phyloP scores from a whole-genome alignment of 2,888 invertebrate species.

The Thysanoteuthis rhombus region DNA sequence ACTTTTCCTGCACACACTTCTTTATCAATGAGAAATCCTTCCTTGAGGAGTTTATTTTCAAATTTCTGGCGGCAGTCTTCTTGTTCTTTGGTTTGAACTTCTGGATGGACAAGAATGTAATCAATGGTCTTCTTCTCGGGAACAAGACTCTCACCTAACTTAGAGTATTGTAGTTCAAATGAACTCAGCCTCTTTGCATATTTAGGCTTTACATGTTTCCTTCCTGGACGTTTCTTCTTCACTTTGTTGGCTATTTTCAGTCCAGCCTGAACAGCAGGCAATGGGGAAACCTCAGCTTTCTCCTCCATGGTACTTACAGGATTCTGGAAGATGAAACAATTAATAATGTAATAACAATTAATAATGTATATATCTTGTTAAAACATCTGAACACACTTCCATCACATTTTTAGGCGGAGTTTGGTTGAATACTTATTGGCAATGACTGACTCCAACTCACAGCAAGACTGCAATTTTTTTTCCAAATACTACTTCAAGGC shows the following conservation, averaged over 20 bases:
- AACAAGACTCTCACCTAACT: slow-evolving; percentile 43
- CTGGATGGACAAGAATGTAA: slow-evolving; percentile 57
- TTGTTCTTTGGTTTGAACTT: slow-evolving; percentile 34
- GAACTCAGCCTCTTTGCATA: not conserved
- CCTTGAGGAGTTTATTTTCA: slow-evolving; percentile 47
- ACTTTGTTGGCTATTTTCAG: slow-evolving; percentile 1
- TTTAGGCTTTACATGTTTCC: not conserved
- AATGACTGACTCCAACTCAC: too few species aligned
- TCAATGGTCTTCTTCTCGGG: slow-evolving; percentile 61
- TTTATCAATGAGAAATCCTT: slow-evolving; percentile 58
- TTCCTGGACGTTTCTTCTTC: not conserved
- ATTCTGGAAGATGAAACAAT: not conserved
- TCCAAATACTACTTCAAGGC: too few species aligned
- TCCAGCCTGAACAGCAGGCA: not conserved
- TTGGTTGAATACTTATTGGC: too few species aligned
- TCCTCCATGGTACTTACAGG: not conserved
- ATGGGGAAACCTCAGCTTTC: not conserved
- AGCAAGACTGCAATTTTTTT: too few species aligned
- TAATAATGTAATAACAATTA: too few species aligned
- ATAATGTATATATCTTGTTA: too few species aligned
- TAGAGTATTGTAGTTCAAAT: slow-evolving; percentile 52
- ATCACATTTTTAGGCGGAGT: too few species aligned
- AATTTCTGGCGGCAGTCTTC: slow-evolving; percentile 47
- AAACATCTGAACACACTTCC: too few species aligned
- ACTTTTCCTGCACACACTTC: slow-evolving; percentile 45